These are phyloP conservation scores for Sinocyclocheilus rhinocerous DNA, from an alignment of 2,113 vertebrate genomes.

Conservation along the genomic window DNA sequence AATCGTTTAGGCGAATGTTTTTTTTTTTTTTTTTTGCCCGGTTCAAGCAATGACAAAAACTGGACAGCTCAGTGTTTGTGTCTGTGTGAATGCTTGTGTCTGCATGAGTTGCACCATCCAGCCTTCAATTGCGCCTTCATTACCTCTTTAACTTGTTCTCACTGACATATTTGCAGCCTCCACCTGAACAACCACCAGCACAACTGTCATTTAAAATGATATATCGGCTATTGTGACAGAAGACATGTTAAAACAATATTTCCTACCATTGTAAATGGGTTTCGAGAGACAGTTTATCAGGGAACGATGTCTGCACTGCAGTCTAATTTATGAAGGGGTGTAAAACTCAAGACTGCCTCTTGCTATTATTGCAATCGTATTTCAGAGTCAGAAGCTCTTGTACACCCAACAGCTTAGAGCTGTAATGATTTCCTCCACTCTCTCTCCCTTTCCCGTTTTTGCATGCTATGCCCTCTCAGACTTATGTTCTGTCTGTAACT, in stretches of 20 bases:
- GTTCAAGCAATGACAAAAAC: constrained; percentile 64
- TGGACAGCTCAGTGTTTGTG: constrained; percentile 14
- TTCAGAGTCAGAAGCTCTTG: constrained; percentile 67
- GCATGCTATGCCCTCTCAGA: constrained; percentile 44
- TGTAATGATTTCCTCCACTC: constrained; percentile 58
- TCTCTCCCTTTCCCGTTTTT: constrained; percentile 38
- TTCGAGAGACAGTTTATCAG: constrained; percentile 59
- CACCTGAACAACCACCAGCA: constrained; percentile 52
- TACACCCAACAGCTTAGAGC: constrained; percentile 62
- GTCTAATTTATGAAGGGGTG: constrained; percentile 68
- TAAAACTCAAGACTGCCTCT: constrained; percentile 67
- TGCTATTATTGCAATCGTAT: constrained; percentile 75
- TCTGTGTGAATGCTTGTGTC: constrained; percentile 43
- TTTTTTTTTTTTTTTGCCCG: constrained; percentile 59
- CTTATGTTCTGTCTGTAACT: constrained; percentile 59
- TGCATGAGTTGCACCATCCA: constrained; percentile 54
- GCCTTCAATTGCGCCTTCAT: constrained; percentile 56
- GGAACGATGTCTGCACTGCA: constrained; percentile 54
- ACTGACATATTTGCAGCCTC: not conserved
- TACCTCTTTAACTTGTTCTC: constrained; percentile 14
- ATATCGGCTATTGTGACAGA: constrained; percentile 53
- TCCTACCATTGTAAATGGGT: constrained; percentile 59
- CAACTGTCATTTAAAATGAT: constrained; percentile 57
- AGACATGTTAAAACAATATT: constrained; percentile 71
- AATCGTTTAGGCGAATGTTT: constrained; percentile 68